These are phyloP conservation scores for Gadopsis bispinosus DNA, from an alignment of 2,797 vertebrate species.

Conservation along the genomic window DNA sequence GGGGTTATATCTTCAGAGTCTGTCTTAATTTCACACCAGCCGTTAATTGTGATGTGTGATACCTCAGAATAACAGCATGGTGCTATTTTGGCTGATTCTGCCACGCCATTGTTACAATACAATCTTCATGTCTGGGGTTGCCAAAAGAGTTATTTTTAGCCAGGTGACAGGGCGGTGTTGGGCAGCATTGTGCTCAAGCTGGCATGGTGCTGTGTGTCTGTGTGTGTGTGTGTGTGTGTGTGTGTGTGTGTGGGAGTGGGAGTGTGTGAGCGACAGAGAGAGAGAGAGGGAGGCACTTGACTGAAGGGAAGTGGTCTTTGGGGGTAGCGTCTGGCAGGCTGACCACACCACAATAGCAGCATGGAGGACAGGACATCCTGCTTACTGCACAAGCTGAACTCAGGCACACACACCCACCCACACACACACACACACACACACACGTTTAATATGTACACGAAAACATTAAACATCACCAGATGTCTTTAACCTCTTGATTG, in stretches of 20 bases:
- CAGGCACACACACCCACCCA: slow-evolving; percentile 13
- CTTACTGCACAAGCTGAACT: slow-evolving; percentile 59
- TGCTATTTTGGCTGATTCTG: slow-evolving; percentile 64
- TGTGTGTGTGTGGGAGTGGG: slow-evolving; percentile 28
- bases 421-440: slow-evolving; percentile 13
- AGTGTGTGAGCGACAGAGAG: slow-evolving; percentile 13
- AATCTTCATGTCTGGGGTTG: slow-evolving; percentile 52
- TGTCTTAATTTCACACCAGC: neutral
- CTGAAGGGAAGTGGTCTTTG: slow-evolving; percentile 74
- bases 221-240: slow-evolving; percentile 28
- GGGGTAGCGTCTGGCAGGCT: slow-evolving; percentile 73
- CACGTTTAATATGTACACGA: neutral
- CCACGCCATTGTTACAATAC: slow-evolving; percentile 67
- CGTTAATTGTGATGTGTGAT: slow-evolving; percentile 10
- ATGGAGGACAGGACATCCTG: slow-evolving; percentile 83
- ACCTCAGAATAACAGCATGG: slow-evolving; percentile 34
- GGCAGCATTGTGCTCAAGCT: slow-evolving; percentile 76
- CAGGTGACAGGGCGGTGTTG: slow-evolving; percentile 69
- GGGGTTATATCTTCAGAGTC: neutral
- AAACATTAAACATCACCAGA: slow-evolving; percentile 21
- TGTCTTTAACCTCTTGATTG: slow-evolving; percentile 35
- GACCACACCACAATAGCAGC: slow-evolving; percentile 75
- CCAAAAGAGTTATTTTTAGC: slow-evolving; percentile 74
- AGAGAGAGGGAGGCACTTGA: slow-evolving; percentile 60
- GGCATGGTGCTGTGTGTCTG: slow-evolving; percentile 58